These are phyloP conservation scores for Oscheius sp. DNA, from an alignment of 2,888 invertebrate genomes.

Conservation along the genomic window DNA sequence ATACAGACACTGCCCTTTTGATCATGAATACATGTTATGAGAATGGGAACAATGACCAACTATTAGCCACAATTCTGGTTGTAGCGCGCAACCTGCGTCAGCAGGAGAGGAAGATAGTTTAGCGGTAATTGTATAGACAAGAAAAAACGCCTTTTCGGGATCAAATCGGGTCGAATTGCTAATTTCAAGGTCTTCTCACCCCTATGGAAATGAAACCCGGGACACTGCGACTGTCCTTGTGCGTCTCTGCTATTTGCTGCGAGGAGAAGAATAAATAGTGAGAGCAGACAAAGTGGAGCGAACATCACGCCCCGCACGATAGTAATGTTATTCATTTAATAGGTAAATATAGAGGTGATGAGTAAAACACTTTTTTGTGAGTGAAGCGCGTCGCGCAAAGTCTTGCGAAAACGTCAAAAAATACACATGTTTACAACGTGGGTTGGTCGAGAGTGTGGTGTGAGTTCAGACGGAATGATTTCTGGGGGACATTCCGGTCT, in stretches of 20 bases:
- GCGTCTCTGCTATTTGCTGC: constrained; percentile 29
- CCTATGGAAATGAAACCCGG: constrained; percentile 2
- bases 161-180: constrained; percentile 18
- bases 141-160: constrained; percentile 2
- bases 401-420: neutral
- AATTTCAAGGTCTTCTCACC: constrained; percentile 17
- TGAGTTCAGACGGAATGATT: neutral
- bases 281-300: constrained; percentile 30
- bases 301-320: constrained; percentile 22
- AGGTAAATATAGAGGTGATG: neutral
- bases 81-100: constrained; percentile 3
- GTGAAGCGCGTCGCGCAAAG: too few species aligned
- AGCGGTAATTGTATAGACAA: constrained; percentile 9
- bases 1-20: too few species aligned
- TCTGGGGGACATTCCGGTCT: constrained; percentile 23
- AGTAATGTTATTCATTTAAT: constrained; percentile 9
- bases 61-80: constrained; percentile 13
- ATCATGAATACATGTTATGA: neutral
- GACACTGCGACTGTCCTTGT: constrained; percentile 27
- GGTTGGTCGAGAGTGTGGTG: neutral
- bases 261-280: constrained; percentile 29
- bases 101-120: neutral
- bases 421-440: constrained; percentile 22
- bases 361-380: too few species aligned
- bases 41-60: constrained; percentile 5